Conservation (phyloP, 2,797 vertebrate species). For the Dendrocincla tyrannina region DNA sequence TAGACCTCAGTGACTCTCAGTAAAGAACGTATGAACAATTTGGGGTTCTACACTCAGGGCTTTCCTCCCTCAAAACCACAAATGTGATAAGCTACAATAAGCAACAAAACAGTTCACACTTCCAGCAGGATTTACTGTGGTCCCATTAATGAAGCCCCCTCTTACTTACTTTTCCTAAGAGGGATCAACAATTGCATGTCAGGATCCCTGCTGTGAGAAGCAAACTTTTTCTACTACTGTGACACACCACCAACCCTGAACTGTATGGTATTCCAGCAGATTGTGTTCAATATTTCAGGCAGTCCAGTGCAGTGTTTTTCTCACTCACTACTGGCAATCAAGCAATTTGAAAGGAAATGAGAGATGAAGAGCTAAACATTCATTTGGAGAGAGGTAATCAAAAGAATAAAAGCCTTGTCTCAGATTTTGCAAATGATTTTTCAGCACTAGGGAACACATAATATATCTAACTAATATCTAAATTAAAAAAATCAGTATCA, state of each 20-base stretch:
- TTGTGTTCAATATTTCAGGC: neutral
- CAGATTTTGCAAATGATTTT: neutral
- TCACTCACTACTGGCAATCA: conserved; percentile 47
- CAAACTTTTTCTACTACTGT: neutral
- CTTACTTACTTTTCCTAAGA: neutral
- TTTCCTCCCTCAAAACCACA: neutral
- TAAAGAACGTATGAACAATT: neutral
- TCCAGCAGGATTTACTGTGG: neutral
- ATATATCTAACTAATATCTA: neutral
- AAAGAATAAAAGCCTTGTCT: neutral
- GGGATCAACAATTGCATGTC: neutral
- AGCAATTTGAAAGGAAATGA: conserved; percentile 50
- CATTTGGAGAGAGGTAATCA: conserved; percentile 24
- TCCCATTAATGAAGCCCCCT: neutral
- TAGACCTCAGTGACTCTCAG: neutral
- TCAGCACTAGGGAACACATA: neutral
- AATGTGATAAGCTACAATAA: neutral
- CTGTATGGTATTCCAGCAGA: neutral
- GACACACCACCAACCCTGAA: neutral
- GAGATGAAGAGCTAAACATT: conserved; percentile 39
- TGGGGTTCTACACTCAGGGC: neutral
- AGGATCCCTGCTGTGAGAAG: neutral
- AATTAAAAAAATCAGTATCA: neutral
- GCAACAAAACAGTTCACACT: neutral
- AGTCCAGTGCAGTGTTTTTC: conserved; percentile 25